Conservation (phyloP, 2,888 invertebrate genomes). For the Tipula vernalis region DNA sequence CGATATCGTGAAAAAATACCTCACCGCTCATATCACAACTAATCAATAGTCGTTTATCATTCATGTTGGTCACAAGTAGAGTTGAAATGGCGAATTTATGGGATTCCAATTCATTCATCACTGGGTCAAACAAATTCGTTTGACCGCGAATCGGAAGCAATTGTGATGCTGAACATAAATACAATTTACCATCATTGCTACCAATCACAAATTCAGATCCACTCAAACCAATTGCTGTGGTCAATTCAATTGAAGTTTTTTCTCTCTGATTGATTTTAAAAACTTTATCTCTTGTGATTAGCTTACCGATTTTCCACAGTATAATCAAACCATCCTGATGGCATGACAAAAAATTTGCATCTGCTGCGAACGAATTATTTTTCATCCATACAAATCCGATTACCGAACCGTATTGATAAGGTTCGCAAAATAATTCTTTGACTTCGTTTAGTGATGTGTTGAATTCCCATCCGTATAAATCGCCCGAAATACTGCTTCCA, state of each 20-base stretch:
- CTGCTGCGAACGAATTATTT: conserved; percentile 19
- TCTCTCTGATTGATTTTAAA: conserved; percentile 13
- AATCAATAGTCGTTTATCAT: conserved; percentile 24
- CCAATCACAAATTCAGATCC: conserved; percentile 28
- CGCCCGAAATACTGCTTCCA: conserved; percentile 27
- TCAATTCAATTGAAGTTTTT: conserved; percentile 20
- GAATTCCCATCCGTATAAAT: conserved; percentile 30
- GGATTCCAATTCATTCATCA: conserved; percentile 21
- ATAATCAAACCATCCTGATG: conserved; percentile 29
- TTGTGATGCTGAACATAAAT: conserved; percentile 23
- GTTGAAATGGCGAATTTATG: conserved; percentile 30
- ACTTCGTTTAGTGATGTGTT: conserved; percentile 20
- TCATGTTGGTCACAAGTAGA: conserved; percentile 22
- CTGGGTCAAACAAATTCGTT: conserved; percentile 13
- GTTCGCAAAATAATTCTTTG: conserved; percentile 24
- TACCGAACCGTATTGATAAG: conserved; percentile 25
- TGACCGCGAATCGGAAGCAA: conserved; percentile 19
- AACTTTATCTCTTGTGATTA: conserved; percentile 24
- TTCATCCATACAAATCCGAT: conserved; percentile 29
- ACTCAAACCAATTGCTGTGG: conserved; percentile 24
- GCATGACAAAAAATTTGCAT: conserved; percentile 23
- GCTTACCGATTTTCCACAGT: conserved; percentile 25
- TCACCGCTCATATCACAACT: conserved; percentile 34
- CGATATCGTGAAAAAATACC: conserved; percentile 28
- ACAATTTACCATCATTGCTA: conserved; percentile 29